Percentiles rank a stretch among this genome's conserved stretches.
Evolutionary conservation across 2,797 vertebrate species (phyloP).

Genomic region (Vireo griseus): DNA sequence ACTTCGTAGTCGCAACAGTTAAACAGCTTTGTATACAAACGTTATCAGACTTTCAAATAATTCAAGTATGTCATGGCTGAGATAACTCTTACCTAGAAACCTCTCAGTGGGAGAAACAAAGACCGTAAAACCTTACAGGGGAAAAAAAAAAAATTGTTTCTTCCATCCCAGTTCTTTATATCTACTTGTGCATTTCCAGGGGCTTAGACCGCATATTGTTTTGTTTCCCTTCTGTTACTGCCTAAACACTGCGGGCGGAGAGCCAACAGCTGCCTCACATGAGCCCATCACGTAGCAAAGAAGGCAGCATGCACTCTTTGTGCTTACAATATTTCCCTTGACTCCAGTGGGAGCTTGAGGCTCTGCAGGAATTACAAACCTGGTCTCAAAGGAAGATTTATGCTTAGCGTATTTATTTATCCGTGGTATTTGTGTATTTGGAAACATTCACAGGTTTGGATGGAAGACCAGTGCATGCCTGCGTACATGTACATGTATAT

Average conservation of each 20-base stretch:
- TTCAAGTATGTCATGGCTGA: not conserved
- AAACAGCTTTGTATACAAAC: not conserved
- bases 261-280: not conserved
- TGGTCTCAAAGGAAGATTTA: not conserved
- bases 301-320: not conserved
- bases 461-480: not conserved
- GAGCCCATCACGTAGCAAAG: not conserved
- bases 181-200: not conserved
- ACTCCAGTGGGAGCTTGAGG: not conserved
- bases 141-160: not conserved
- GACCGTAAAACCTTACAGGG: not conserved
- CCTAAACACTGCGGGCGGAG: not conserved
- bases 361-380: not conserved
- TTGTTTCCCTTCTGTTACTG: not conserved
- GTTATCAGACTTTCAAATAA: not conserved
- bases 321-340: not conserved
- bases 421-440: not conserved
- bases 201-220: not conserved
- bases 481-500: accelerated
- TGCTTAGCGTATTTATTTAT: not conserved
- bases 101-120: not conserved
- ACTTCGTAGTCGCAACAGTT: not conserved
- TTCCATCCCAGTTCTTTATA: not conserved
- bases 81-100: not conserved
- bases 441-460: not conserved